Conservation (phyloP, 1,140 invertebrate species). For the Dreissena rostriformis region DNA sequence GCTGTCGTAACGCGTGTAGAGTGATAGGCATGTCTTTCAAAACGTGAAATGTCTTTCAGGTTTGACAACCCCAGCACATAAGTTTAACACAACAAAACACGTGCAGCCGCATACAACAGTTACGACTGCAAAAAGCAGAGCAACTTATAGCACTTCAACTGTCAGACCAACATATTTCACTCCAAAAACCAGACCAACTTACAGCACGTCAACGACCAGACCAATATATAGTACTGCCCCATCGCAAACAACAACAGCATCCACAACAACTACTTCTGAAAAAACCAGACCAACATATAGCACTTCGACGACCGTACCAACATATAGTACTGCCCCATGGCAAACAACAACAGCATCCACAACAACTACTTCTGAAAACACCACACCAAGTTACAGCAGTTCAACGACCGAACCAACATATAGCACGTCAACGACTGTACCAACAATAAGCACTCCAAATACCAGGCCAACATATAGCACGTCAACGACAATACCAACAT, state of each 20-base stretch:
- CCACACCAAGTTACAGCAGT: neutral
- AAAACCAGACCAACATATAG: neutral
- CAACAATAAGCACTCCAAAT: neutral
- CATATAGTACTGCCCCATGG: neutral
- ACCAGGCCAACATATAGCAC: neutral
- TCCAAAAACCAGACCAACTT: neutral
- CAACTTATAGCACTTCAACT: neutral
- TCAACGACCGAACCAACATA: neutral
- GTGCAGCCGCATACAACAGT: neutral
- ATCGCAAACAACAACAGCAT: neutral
- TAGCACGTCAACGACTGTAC: neutral
- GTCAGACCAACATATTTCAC: neutral
- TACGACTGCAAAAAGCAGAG: neutral
- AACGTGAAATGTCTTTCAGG: too few relatives aligned
- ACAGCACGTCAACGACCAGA: neutral
- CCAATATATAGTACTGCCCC: neutral
- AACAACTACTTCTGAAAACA: neutral
- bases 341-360: neutral
- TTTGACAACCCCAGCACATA: too few relatives aligned
- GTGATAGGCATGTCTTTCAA: too few relatives aligned
- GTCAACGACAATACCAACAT: neutral
- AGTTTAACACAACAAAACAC: too few relatives aligned
- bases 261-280: neutral
- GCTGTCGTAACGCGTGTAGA: too few relatives aligned
- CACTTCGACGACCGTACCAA: neutral